phyloP scores from a whole-genome alignment of 2,797 vertebrate species.

The Sphenodon punctatus region DNA sequence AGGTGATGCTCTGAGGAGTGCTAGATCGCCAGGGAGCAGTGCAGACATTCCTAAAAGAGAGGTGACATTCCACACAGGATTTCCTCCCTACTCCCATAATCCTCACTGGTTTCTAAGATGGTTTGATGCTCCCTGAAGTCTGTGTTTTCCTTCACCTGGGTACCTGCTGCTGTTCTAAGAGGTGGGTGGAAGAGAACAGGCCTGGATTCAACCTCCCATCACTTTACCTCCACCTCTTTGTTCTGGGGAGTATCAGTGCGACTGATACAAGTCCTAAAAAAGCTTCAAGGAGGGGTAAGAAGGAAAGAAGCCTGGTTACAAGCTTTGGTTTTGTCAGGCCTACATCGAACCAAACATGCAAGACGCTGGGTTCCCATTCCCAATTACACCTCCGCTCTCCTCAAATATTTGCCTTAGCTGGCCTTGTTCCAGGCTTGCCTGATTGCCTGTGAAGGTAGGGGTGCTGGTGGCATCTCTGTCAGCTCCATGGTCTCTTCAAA shows the following conservation, averaged over 20 bases:
- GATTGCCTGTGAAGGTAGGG: neutral
- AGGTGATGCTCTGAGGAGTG: neutral
- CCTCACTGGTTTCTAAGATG: neutral
- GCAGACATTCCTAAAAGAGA: neutral
- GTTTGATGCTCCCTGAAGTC: neutral
- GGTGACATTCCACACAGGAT: fast-evolving
- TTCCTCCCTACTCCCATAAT: neutral
- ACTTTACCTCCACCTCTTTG: neutral
- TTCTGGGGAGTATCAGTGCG: neutral
- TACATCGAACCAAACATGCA: no score
- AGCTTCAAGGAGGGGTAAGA: fast-evolving
- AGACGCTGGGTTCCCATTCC: no score
- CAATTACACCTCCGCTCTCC: no score
- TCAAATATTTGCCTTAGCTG: no score
- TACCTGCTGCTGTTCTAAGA: fast-evolving
- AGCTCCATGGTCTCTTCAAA: neutral
- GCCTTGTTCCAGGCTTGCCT: no score
- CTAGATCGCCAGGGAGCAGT: neutral
- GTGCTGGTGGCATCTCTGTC: neutral
- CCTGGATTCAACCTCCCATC: neutral
- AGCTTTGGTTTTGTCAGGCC: no score
- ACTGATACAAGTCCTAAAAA: neutral
- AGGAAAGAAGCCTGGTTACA: no score
- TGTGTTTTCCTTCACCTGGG: fast-evolving
- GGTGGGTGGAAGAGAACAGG: neutral